phyloP scores from a whole-genome alignment of 2,113 vertebrate species.

The Clarias macrocephalus region DNA sequence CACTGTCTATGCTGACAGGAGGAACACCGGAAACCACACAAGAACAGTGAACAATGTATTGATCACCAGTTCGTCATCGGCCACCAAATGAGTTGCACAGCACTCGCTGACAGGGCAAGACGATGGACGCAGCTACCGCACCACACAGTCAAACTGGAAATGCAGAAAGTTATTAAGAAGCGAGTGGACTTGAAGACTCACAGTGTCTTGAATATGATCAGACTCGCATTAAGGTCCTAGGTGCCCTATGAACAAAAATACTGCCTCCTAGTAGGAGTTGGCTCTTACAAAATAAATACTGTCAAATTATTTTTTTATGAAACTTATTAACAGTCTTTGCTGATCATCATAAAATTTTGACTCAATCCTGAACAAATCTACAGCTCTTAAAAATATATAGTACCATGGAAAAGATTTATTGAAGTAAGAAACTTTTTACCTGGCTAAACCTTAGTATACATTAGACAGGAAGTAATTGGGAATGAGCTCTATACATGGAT shows the following conservation, averaged over 20 bases:
- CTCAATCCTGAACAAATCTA: not conserved
- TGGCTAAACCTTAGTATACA: not conserved
- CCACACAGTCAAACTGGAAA: constrained; percentile 55
- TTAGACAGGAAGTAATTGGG: not conserved
- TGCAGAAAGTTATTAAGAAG: constrained; percentile 55
- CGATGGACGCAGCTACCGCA: constrained; percentile 49
- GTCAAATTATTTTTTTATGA: not conserved
- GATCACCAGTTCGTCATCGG: constrained; percentile 52
- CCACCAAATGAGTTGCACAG: constrained; percentile 55
- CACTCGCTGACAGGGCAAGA: constrained; percentile 54
- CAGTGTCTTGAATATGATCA: constrained; percentile 55
- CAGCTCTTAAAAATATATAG: not conserved
- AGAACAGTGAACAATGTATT: constrained; percentile 51
- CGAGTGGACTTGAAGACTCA: constrained; percentile 56
- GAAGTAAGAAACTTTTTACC: not conserved
- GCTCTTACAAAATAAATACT: constrained; percentile 2
- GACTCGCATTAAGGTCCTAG: constrained; percentile 58
- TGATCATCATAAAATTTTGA: not conserved
- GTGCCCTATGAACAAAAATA: constrained; percentile 55
- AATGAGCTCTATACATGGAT: not conserved
- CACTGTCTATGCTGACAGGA: constrained; percentile 51
- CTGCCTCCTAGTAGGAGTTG: constrained; percentile 39
- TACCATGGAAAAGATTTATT: not conserved
- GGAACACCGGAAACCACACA: constrained; percentile 49
- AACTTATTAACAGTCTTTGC: no score